Percentiles rank a stretch among this genome's conserved stretches.
Evolutionary conservation across 2,888 invertebrate species (phyloP).

Genomic region (Tortricodes alternella): DNA sequence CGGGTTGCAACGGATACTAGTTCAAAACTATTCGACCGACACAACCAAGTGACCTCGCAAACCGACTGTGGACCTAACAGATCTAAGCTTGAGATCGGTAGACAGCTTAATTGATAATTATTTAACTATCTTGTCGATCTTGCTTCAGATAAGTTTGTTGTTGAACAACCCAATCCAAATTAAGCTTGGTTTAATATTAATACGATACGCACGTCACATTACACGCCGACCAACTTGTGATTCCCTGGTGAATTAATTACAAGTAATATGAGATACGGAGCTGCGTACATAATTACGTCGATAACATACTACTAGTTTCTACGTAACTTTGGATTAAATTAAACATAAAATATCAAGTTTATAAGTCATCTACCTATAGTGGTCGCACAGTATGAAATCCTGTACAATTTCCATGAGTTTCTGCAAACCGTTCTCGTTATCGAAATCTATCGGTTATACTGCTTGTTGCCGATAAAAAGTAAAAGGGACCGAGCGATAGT

Average conservation of each 20-base stretch:
- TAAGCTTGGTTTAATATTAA: constrained; percentile 1
- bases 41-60: neutral
- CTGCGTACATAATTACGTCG: constrained; percentile 2
- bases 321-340: too few species aligned
- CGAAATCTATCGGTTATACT: too few species aligned
- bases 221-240: neutral
- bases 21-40: constrained; percentile 2
- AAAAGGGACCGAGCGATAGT: too few species aligned
- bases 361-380: too few species aligned
- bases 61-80: neutral
- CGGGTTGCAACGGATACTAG: neutral
- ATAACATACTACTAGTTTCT: constrained; percentile 34
- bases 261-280: neutral
- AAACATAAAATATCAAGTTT: too few species aligned
- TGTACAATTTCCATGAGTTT: too few species aligned
- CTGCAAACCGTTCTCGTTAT: too few species aligned
- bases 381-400: too few species aligned
- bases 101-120: neutral
- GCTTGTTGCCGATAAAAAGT: too few species aligned
- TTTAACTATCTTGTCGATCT: neutral
- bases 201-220: constrained; percentile 2
- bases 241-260: constrained; percentile 14
- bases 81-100: too few species aligned
- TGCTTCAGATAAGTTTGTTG: neutral
- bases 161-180: constrained; percentile 14